phyloP scores from a whole-genome alignment of 2,797 vertebrate species.

The Odontamblyopus rebecca region DNA sequence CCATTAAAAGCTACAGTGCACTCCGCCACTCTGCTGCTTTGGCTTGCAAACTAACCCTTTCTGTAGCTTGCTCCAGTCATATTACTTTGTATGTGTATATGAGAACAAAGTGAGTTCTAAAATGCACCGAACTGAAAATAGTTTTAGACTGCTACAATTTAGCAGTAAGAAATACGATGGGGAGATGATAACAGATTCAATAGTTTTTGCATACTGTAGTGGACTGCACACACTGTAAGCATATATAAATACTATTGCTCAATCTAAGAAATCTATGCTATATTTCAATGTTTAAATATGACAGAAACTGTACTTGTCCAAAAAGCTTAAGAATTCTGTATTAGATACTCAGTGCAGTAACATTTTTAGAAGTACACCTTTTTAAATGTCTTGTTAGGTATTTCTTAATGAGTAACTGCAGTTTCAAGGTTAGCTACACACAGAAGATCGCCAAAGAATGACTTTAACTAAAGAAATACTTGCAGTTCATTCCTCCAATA shows the following conservation, averaged over 20 bases:
- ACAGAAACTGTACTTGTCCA: neutral
- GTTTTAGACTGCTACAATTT: too few relatives aligned
- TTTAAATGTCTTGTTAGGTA: neutral
- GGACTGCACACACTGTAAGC: too few relatives aligned
- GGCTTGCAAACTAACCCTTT: slow-evolving; percentile 56
- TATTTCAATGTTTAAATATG: too few relatives aligned
- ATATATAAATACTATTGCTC: too few relatives aligned
- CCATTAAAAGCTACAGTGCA: slow-evolving; percentile 63
- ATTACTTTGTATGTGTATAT: slow-evolving; percentile 8
- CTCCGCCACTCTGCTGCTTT: slow-evolving; percentile 43
- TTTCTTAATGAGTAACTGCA: neutral
- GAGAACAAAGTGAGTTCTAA: neutral
- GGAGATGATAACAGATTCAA: too few relatives aligned
- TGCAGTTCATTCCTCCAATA: neutral
- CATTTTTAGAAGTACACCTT: neutral
- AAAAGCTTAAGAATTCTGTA: neutral
- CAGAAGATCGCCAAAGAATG: neutral
- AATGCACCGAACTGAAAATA: neutral
- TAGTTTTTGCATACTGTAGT: too few relatives aligned
- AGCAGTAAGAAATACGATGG: too few relatives aligned
- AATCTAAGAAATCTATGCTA: too few relatives aligned
- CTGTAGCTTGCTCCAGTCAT: slow-evolving; percentile 42
- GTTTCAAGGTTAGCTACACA: neutral
- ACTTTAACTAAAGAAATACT: neutral
- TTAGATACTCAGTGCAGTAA: neutral